phyloP scores from a whole-genome alignment of 2,113 vertebrate genomes.

The Pardalotus punctatus region DNA sequence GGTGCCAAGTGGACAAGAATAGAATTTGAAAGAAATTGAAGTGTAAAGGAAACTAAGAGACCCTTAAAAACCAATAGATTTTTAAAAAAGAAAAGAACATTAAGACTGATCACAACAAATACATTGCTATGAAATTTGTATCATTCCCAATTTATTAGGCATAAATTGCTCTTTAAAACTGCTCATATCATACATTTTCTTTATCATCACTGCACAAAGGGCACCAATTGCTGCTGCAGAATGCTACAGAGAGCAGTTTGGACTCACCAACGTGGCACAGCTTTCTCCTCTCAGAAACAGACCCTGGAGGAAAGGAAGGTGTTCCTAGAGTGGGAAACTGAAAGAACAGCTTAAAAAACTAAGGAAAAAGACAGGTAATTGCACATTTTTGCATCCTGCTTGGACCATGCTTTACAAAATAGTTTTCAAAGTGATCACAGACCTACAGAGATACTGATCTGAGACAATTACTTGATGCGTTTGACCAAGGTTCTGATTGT shows the following conservation, averaged over 20 bases:
- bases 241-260: slow-evolving; percentile 38
- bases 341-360: slow-evolving; percentile 41
- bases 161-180: slow-evolving; percentile 78
- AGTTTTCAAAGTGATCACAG: slow-evolving; percentile 3
- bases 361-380: background rate
- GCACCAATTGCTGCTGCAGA: slow-evolving; percentile 49
- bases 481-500: slow-evolving; percentile 55
- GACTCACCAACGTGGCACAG: slow-evolving; percentile 23
- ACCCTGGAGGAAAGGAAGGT: background rate
- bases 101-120: slow-evolving; percentile 61
- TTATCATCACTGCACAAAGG: slow-evolving; percentile 46
- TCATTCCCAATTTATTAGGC: slow-evolving; percentile 76
- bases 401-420: slow-evolving; percentile 48
- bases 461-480: slow-evolving; percentile 12
- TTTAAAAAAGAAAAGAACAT: background rate
- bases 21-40: background rate
- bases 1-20: background rate
- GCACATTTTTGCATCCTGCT: slow-evolving; percentile 56
- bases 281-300: slow-evolving; percentile 40
- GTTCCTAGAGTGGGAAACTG: slow-evolving; percentile 31
- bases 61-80: slow-evolving; percentile 5
- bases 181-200: slow-evolving; percentile 57
- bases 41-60: slow-evolving; percentile 24
- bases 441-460: background rate
- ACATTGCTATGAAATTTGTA: slow-evolving; percentile 71